Percentiles rank a stretch among this genome's conserved stretches.
Conservation (phyloP, 1,140 invertebrate species). For the Trichogramma pretiosum region DNA sequence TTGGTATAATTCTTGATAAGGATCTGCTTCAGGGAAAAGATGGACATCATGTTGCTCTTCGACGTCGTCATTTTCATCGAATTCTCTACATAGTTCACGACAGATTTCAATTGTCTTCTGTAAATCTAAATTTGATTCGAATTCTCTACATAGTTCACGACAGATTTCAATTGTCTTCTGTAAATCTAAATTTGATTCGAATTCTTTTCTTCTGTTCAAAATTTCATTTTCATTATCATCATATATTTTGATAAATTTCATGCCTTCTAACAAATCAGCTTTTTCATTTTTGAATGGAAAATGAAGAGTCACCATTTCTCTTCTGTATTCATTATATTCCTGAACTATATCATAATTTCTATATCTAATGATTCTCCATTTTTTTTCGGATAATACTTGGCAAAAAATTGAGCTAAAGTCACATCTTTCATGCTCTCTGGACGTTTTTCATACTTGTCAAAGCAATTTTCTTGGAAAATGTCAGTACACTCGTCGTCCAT, state of each 20-base stretch:
- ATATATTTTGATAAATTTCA: slow-evolving; percentile 26
- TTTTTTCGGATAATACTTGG: slow-evolving; percentile 22
- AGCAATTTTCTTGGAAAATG: slow-evolving; percentile 28
- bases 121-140: slow-evolving; percentile 1
- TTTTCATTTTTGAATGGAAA: slow-evolving; percentile 31
- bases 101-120: slow-evolving; percentile 9
- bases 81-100: slow-evolving; percentile 4
- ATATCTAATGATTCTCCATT: slow-evolving; percentile 31
- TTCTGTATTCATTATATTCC: slow-evolving; percentile 19
- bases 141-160: slow-evolving; percentile 4
- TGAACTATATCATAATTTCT: slow-evolving; percentile 29
- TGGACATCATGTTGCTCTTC: neutral
- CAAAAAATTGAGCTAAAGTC: slow-evolving; percentile 26
- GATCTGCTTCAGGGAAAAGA: slow-evolving; percentile 6
- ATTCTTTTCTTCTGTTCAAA: slow-evolving; percentile 5
- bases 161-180: slow-evolving; percentile 9
- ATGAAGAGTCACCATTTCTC: slow-evolving; percentile 31
- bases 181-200: slow-evolving; percentile 9
- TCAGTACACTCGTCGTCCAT: slow-evolving; percentile 21
- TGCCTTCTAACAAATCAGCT: slow-evolving; percentile 23
- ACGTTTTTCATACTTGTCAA: slow-evolving; percentile 27
- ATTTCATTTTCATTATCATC: slow-evolving; percentile 11
- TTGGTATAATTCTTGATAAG: slow-evolving; percentile 9
- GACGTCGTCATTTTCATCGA: neutral
- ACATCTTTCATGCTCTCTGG: slow-evolving; percentile 21